These are phyloP conservation scores for Pitta sordida DNA, from an alignment of 2,113 vertebrate species.

Conservation along the genomic window DNA sequence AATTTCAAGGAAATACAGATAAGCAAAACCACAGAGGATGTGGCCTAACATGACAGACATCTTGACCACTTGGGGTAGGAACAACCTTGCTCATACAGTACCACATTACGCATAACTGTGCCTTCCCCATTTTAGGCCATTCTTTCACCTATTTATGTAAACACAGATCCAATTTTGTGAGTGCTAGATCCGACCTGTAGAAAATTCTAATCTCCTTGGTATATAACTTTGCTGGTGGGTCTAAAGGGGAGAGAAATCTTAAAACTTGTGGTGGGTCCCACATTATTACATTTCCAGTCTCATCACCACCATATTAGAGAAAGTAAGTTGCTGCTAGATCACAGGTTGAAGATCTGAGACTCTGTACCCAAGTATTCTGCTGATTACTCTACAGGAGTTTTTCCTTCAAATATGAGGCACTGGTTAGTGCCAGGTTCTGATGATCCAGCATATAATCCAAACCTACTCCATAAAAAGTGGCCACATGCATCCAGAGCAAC, in stretches of 20 bases:
- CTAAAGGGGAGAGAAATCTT: not conserved
- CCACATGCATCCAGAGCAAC: not conserved
- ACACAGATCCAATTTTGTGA: not conserved
- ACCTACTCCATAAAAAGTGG: not conserved
- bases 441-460: not conserved
- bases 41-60: not conserved
- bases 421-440: not conserved
- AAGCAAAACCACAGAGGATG: not conserved
- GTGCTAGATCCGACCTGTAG: not conserved
- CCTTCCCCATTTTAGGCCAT: not conserved
- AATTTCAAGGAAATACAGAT: not conserved
- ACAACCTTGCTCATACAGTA: not conserved
- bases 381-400: not conserved
- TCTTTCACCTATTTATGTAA: not conserved
- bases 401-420: not conserved
- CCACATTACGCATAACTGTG: accelerated
- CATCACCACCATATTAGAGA: not conserved
- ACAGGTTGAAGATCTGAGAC: not conserved
- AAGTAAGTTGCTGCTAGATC: not conserved
- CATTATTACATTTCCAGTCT: not conserved
- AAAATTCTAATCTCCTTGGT: not conserved
- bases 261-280: not conserved
- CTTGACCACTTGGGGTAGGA: not conserved
- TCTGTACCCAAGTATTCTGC: not conserved
- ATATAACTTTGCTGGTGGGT: not conserved